Evolutionary conservation across 1,140 invertebrate genomes (phyloP).

Genomic region (Drosophila ogumai): DNA sequence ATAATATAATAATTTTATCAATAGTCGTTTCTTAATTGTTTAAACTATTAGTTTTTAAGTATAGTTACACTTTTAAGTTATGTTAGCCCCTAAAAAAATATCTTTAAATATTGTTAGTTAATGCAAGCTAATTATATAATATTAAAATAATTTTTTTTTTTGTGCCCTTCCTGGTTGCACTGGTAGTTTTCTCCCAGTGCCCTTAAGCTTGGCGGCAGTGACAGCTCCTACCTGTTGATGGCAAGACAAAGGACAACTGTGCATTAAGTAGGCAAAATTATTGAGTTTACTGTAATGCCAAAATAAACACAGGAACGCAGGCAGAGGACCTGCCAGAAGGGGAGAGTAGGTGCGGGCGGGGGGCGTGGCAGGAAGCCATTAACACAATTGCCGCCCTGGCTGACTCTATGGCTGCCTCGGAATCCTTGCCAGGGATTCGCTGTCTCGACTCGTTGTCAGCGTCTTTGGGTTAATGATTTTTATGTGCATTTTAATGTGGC

Average conservation of each 20-base stretch:
- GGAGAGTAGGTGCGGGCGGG: too few species aligned
- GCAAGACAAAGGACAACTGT: slow-evolving; percentile 36
- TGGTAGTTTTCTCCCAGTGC: not conserved
- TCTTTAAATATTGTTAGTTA: too few species aligned
- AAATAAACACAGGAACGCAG: slow-evolving; percentile 37
- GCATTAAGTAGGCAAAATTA: slow-evolving; percentile 64
- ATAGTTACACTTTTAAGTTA: too few species aligned
- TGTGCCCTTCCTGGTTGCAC: too few species aligned
- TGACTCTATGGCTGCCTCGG: slow-evolving; percentile 1
- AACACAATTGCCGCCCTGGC: slow-evolving; percentile 52
- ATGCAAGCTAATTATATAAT: too few species aligned
- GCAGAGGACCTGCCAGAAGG: not conserved
- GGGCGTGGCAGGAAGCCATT: slow-evolving; percentile 33
- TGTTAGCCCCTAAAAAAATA: too few species aligned
- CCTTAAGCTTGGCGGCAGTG: slow-evolving; percentile 4
- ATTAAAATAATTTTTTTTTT: not conserved
- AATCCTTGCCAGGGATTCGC: not conserved
- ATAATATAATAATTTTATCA: too few species aligned
- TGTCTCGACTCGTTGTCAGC: slow-evolving; percentile 30
- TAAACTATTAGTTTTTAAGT: too few species aligned
- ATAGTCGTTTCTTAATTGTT: too few species aligned
- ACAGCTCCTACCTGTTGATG: slow-evolving; percentile 40
- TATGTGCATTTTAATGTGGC: slow-evolving; percentile 63
- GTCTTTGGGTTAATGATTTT: slow-evolving; percentile 63
- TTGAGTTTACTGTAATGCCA: slow-evolving; percentile 60